phyloP scores from a whole-genome alignment of 1,140 invertebrate genomes.

The Elysia chlorotica region DNA sequence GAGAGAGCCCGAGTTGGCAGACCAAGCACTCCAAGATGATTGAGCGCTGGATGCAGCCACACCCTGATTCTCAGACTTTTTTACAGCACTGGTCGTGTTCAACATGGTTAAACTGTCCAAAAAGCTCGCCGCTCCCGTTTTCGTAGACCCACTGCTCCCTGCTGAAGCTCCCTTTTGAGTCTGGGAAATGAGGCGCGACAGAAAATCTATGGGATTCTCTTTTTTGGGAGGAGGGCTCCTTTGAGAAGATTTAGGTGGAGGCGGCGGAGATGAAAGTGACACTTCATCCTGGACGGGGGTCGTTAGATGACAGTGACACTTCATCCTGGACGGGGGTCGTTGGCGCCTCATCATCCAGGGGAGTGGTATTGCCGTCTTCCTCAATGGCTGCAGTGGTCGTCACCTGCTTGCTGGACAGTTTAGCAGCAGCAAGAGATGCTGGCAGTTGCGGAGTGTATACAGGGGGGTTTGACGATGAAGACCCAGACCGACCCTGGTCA shows the following conservation, averaged over 20 bases:
- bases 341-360: constrained; percentile 47
- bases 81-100: too few species aligned
- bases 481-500: constrained; percentile 16
- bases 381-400: constrained; percentile 3
- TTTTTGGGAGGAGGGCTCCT: constrained; percentile 16
- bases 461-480: constrained; percentile 19
- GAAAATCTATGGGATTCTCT: constrained; percentile 54
- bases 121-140: constrained; percentile 40
- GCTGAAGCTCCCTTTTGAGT: constrained; percentile 36
- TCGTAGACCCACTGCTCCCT: too few species aligned
- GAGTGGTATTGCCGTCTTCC: constrained; percentile 46
- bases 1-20: too few species aligned
- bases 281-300: constrained; percentile 40
- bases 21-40: too few species aligned
- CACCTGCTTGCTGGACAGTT: too few species aligned
- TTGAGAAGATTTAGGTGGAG: constrained; percentile 17
- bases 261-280: too few species aligned
- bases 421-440: too few species aligned
- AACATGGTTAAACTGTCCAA: constrained; percentile 45
- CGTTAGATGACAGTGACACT: too few species aligned
- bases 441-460: constrained; percentile 16
- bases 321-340: constrained; percentile 39
- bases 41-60: too few species aligned
- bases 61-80: neutral
- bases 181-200: constrained; percentile 53